Base-by-base conservation (phyloP, 2,113 vertebrate species). In the Smithornis capensis region DNA sequence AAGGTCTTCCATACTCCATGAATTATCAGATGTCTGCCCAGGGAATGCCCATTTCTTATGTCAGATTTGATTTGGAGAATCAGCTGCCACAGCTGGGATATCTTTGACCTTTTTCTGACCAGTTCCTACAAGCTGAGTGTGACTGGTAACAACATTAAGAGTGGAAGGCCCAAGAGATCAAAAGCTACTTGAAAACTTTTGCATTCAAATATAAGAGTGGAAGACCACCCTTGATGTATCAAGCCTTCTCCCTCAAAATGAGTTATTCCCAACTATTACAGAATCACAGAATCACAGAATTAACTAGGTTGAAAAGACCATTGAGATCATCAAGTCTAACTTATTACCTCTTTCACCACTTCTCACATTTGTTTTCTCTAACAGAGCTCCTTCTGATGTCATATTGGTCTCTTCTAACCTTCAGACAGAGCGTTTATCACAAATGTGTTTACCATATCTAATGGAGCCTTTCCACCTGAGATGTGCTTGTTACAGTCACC, bases 231-330 rank as follows among this genome's bases (percentile, higher is more conserved):
- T 74, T 70, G 12, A 2, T 82, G 24, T 38, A 22, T 35, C 44
- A 76, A 60, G 2, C 1, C 22, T 57, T 74, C 25, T 1, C 4
- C 4, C 4, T 4, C 4, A 57, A 49, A 80, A 2, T 1, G 21
- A 77, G 14, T 57, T 77, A 67, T 81, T 83, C 14, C 2, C 50
- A 63, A 23, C 5, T 87, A 45, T 40, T 40, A 40, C 40, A 40
- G 40, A 40, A 40, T 40, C 40, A 40, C 40, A 40, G 40, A 40
- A 40, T 40, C 40, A 40, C 40, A 40, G 40, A 40, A 40, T 40
- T 40, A 40, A 40, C 40, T 40, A 40, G 40, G 40, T 40, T 40
- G 40, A 40, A 40, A 40, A 40, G 40, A 40, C 40, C 40, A 10
- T 40, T 40, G 40, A n/a, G n/a, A n/a, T n/a, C n/a, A n/a, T n/a